phyloP scores from a whole-genome alignment of 1,140 invertebrate genomes.

The Teleogryllus occipitalis region DNA sequence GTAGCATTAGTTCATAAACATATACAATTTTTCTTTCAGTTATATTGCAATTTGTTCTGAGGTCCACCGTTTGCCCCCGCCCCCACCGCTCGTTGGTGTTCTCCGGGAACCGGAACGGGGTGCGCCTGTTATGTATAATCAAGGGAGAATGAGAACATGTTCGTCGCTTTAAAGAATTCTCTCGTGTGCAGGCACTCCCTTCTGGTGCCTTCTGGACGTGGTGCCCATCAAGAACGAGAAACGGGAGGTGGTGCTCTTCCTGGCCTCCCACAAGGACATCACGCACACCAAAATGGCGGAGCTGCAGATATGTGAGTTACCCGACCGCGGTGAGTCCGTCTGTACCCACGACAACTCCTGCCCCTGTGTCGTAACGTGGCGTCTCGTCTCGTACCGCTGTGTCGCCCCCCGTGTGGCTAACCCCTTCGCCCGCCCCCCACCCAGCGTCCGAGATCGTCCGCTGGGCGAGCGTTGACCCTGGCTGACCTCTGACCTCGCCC shows the following conservation, averaged over 20 bases:
- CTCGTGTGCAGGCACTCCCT: conserved; percentile 64
- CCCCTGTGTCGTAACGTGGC: not conserved
- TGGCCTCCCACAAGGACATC: conserved; percentile 95
- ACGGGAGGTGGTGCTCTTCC: conserved; percentile 88
- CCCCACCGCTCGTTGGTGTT: no score
- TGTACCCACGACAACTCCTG: not conserved
- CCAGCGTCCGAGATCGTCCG: no score
- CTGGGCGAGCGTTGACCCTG: no score
- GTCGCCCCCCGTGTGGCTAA: not conserved
- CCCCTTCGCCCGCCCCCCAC: not conserved
- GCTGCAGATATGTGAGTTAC: conserved; percentile 67
- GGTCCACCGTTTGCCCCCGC: no score
- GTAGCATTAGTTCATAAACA: no score
- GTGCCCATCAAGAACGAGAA: conserved; percentile 98
- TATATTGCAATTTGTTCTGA: no score
- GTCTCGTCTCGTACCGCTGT: not conserved
- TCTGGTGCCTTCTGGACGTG: conserved; percentile 95
- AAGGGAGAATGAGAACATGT: no score
- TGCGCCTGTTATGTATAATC: no score
- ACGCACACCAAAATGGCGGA: conserved; percentile 80
- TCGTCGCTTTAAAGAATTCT: not conserved
- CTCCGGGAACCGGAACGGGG: no score
- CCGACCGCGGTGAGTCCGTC: conserved; percentile 65
- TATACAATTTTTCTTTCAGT: no score
- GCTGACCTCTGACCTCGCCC: no score